Percentiles rank a stretch among this genome's conserved stretches.
Evolutionary conservation across 2,888 invertebrate genomes (phyloP).

Genomic region (Drosophila prolongata): DNA sequence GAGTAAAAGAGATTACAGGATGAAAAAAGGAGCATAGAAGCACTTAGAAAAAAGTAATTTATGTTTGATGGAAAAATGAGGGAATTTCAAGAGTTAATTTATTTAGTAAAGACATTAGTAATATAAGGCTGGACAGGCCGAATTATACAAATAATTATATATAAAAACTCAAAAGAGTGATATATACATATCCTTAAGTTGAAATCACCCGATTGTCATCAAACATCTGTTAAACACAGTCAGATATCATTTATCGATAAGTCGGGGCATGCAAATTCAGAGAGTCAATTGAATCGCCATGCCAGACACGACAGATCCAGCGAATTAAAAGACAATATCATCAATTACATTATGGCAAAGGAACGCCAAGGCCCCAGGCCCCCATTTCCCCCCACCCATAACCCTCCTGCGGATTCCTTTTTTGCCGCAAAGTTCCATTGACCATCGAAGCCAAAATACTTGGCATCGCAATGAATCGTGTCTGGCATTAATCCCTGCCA

Average conservation of each 20-base stretch:
- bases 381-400: conserved; percentile 11
- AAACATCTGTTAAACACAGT: conserved; percentile 40
- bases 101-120: too few relatives aligned
- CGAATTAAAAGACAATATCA: conserved; percentile 85
- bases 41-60: too few relatives aligned
- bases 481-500: conserved; percentile 61
- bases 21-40: too few relatives aligned
- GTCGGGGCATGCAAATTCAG: conserved; percentile 25
- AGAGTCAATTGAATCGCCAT: conserved; percentile 56
- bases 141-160: too few relatives aligned
- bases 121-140: too few relatives aligned
- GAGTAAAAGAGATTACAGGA: too few relatives aligned
- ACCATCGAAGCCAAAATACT: conserved; percentile 47
- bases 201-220: conserved; percentile 25
- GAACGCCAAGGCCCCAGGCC: conserved; percentile 51
- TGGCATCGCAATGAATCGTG: conserved; percentile 69
- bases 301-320: conserved; percentile 70
- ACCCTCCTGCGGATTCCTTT: conserved; percentile 28
- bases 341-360: conserved; percentile 83
- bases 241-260: conserved; percentile 22
- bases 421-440: conserved; percentile 51
- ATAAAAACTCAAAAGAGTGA: background rate
- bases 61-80: too few relatives aligned
- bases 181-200: background rate
- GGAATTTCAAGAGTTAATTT: too few relatives aligned